Base-by-base conservation (phyloP, 1,140 invertebrate genomes). In the Streblospio benedicti region DNA sequence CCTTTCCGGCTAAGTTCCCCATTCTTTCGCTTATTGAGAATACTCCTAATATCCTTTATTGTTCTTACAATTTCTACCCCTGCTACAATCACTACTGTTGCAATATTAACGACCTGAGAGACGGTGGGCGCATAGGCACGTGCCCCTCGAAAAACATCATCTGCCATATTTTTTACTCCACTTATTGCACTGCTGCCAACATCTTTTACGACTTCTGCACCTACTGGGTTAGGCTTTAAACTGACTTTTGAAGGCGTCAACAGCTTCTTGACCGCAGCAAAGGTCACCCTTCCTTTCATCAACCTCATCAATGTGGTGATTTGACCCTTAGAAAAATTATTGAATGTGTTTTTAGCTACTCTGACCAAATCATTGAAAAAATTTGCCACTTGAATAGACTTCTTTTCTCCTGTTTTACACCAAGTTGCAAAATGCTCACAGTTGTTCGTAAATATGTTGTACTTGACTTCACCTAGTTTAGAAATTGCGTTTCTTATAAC, bases 361-460 rank as follows among this genome's bases (percentile, higher is more conserved):
- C 41, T 28, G n/a, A 30, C 31, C 23, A 58, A n/a, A 2, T 20
- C 23, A 4, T 30, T 3, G 16, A 2, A 5, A 20, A 58, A 47
- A 14, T 28, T n/a, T 32, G n/a, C n/a, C 6, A 59, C 47, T 38
- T 59, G 57, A 9, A 28, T 33, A 18, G 41, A 52, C 18, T 53
- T 28, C 12, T 41, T 28, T 12, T 25, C 41, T 3, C 59, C 59
- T 16, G 59, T 55, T 43, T 55, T 55, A 27, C 59, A 60, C 59
- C 59, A 60, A 14, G 27, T 18, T 1, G 51, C 51, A 25, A 55
- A 60, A 30, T 60, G 59, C 25, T 60, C 59, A 23, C 59, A 60
- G 51, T 60, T 60, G 28, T 55, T 54, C n/a, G 2, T 23, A 3
- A 44, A 18, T n/a, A 54, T 4, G 23, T 41, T 55, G 27, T 60